A percentile compares a stretch with the other conserved stretches of the same genome.
phyloP scores from a whole-genome alignment of 2,113 vertebrate species.

The Ranitomeya variabilis region DNA sequence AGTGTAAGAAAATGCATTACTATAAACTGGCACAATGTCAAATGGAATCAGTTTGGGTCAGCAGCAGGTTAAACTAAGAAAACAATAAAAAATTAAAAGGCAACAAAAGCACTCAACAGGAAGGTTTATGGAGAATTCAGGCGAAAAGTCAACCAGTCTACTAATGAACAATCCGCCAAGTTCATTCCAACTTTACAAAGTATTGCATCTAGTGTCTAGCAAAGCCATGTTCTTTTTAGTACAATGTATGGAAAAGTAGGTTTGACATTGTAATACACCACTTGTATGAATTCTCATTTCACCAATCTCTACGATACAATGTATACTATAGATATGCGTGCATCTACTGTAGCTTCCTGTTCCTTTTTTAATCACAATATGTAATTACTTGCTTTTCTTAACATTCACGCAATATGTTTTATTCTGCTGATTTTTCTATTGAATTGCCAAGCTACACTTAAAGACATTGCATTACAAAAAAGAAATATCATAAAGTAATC shows the following conservation, averaged over 20 bases:
- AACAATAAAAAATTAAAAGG: conserved; percentile 76
- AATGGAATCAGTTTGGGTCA: conserved; percentile 74
- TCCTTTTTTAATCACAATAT: not conserved
- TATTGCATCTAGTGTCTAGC: not conserved
- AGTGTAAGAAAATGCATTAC: conserved; percentile 70
- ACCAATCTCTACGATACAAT: not conserved
- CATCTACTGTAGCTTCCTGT: not conserved
- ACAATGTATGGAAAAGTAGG: not conserved
- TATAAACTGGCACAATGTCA: conserved; percentile 63
- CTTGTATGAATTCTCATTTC: not conserved
- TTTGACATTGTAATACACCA: not conserved
- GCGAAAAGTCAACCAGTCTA: conserved; percentile 22
- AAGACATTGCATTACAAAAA: not conserved
- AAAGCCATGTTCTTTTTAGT: not conserved
- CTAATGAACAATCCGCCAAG: conserved; percentile 18
- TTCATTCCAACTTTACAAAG: not conserved
- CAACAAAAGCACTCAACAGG: conserved; percentile 63
- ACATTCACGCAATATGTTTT: not conserved
- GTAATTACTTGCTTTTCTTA: not conserved
- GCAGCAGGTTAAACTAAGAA: conserved; percentile 74
- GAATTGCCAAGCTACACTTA: not conserved
- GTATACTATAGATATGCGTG: not conserved
- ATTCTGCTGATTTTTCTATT: not conserved
- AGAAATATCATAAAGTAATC: no score
- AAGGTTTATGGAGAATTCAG: conserved; percentile 56